Base-by-base conservation (phyloP, 2,888 invertebrate genomes). In the Euphydryas editha region DNA sequence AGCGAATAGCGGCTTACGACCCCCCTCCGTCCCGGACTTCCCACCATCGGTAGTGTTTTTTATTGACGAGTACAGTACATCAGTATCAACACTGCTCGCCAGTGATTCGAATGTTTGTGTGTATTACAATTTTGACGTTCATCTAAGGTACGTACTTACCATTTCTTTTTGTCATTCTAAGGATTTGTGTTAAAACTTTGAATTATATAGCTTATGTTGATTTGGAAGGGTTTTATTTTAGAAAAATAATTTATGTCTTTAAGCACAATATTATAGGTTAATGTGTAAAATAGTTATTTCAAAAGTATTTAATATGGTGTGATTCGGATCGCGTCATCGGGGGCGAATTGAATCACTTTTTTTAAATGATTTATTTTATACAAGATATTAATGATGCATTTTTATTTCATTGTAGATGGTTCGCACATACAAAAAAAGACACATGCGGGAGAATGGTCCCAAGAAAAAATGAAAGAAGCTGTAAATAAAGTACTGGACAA, bases 111-210 rank as follows among this genome's bases (percentile, higher is more conserved):
- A n/a, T n/a, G 17, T 44, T 44, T 44, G 44, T 44, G 44, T 11
- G n/a, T 44, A n/a, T n/a, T n/a, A n/a, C 11, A 44, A 11, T 44
- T 44, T 44, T 44, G 44, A n/a, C 44, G 17, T 4, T 5, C 15
- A 44, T 44, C 44, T 44, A 44, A 44, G 44, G 44, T 44, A 44
- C 44, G 44, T 44, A 44, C 44, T 44, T 44, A 44, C 44, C 3
- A 44, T 44, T 44, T 44, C 15, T 44, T 44, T 44, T 15, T 44
- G 44, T 44, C 44, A 44, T 44, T n/a, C n/a, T 44, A 44, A 5
- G 17, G 44, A 44, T 44, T 44, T 44, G 44, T 44, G 2, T 44
- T 44, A 44, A 44, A 44, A 44, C 44, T n/a, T n/a, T 7, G 15
- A 44, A 11, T 11, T 3, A 44, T 44, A 44, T n/a, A 4, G 17